Conservation (phyloP, 2,113 vertebrate genomes). For the Baryphthengus martii region DNA sequence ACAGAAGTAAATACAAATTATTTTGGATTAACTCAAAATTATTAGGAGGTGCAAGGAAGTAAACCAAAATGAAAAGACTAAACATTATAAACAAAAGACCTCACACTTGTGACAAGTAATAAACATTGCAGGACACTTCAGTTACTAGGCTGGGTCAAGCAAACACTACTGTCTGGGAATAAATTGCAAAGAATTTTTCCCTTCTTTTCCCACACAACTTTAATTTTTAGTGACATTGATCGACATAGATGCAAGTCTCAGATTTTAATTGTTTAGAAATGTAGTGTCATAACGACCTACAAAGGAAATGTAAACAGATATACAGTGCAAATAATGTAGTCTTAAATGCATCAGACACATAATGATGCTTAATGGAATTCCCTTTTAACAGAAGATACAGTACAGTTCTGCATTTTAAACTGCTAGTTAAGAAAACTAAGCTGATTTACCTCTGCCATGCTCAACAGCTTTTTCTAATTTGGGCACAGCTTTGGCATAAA, state of each 20-base stretch:
- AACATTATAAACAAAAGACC: neutral
- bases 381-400: neutral
- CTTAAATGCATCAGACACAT: neutral
- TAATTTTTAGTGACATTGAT: neutral
- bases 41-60: neutral
- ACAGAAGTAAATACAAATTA: neutral
- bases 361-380: neutral
- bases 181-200: neutral
- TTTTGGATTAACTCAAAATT: neutral
- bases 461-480: slow-evolving; percentile 73
- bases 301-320: neutral
- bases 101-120: neutral
- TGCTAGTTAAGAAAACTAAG: slow-evolving; percentile 56
- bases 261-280: neutral
- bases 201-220: neutral
- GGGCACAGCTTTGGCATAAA: slow-evolving; percentile 79
- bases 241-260: fast-evolving
- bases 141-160: neutral
- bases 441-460: slow-evolving; percentile 79
- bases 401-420: neutral
- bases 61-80: neutral
- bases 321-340: neutral
- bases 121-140: neutral
- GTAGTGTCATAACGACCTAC: neutral
- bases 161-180: neutral